Evolutionary conservation across 53 echinoderm and acorn worm genomes (phyloP), one percentile per base, ranked within the genome.

Genomic region (Apostichopus leukothele): DNA sequence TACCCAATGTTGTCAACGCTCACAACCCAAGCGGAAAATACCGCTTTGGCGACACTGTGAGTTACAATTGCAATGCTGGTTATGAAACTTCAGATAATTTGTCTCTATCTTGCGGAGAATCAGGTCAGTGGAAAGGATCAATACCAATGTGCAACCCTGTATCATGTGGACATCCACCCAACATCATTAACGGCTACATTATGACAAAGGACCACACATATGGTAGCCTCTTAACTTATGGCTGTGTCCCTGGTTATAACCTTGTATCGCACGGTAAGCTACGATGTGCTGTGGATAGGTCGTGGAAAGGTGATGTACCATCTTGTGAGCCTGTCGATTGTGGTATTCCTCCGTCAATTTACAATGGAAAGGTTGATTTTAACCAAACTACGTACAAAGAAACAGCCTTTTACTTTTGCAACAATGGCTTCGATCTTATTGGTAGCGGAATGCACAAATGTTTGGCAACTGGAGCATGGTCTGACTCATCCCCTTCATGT

Each of bases 11-110:
- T 14, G 50, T 73, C 9, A 89, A 91, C 57, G 89, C 91, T 1
- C 19, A 79, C 2, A 71, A 91, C 7, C 86, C 86, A 57, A 86
- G 81, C 9, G 86, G 89, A 21, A 67, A 75, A 5, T 91, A 79
- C 81, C 77, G 73, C 52, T 89, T 76, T 13, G 90, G 94, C 52
- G 90, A 94, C 19, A 78, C 73, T 50, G 88, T 96, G 8, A 84
- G 89, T 25, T 96, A 93, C 79, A 73, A 76, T 5, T 96, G 98
- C 73, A 27, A 86, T 52, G 88, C 57, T 50, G 98, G 98, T 5
- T 94, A 93, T 88, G 79, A 85, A 22, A 78, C 95, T 16, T 89
- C 88, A 23, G 91, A 92, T 11, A 87, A 53, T 11, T 84, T 80
- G 14, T 80, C 75, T 5, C 55, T 91, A 9, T 79, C 50, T 5